Percentiles rank a stretch among this genome's conserved stretches.
Evolutionary conservation across 2,888 invertebrate genomes (phyloP).

Genomic region (Holacanthella duospinosa): DNA sequence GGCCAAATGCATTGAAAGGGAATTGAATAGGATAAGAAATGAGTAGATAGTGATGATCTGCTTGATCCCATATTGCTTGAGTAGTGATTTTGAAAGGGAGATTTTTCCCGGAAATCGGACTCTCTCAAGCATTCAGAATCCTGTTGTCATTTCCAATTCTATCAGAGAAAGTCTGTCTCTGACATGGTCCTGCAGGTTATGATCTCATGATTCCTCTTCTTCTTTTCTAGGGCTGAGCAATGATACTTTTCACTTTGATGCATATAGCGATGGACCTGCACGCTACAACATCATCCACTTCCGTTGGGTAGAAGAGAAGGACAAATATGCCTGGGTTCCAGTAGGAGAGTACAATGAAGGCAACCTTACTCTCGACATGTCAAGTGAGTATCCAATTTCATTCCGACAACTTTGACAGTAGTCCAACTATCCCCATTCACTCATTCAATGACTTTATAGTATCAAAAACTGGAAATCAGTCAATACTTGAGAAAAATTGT

Average conservation of each 20-base stretch:
- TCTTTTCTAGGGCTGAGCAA: constrained; percentile 63
- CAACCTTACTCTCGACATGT: constrained; percentile 63
- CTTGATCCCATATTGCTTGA: no score
- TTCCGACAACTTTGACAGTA: no score
- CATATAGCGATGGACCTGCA: constrained; percentile 84
- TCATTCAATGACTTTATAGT: neutral
- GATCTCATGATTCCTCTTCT: neutral
- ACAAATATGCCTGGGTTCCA: constrained; percentile 65
- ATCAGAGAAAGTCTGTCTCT: neutral
- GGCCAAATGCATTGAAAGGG: no score
- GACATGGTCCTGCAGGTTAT: neutral
- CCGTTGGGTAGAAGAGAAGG: constrained; percentile 62
- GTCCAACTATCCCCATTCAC: neutral
- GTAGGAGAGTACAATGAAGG: constrained; percentile 81
- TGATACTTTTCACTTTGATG: constrained; percentile 80
- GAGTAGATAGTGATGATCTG: no score
- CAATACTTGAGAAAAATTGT: neutral
- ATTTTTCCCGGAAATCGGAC: no score
- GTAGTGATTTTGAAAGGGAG: no score
- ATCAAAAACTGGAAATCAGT: neutral
- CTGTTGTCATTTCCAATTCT: neutral
- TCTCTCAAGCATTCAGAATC: no score
- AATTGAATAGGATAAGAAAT: no score
- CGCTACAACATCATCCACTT: constrained; percentile 93
- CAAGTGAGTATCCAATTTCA: no score